Percentiles rank a stretch among this genome's conserved stretches.
phyloP scores from a whole-genome alignment of 2,797 vertebrate species.

The Oophaga sylvatica region DNA sequence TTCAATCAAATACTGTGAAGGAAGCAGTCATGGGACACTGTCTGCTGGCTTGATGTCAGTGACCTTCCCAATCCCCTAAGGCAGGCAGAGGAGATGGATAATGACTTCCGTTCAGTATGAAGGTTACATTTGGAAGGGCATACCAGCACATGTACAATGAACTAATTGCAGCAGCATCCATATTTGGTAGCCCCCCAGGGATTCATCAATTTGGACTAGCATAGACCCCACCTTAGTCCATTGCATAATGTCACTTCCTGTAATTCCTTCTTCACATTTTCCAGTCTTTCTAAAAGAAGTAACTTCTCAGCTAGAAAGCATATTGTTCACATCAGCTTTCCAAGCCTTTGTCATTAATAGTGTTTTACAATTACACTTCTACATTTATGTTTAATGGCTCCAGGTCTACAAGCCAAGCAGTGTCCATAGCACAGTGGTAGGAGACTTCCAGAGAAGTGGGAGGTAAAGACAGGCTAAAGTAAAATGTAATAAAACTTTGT shows the following conservation, averaged over 20 bases:
- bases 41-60: conserved; percentile 24
- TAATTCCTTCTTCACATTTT: conserved; percentile 39
- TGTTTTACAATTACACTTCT: background rate
- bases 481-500: too few species aligned
- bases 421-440: too few species aligned
- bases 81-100: conserved; percentile 17
- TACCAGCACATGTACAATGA: conserved; percentile 25
- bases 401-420: too few species aligned
- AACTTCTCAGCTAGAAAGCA: background rate
- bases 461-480: too few species aligned
- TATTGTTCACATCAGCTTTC: background rate
- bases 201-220: conserved; percentile 34
- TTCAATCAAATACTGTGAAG: background rate
- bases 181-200: conserved; percentile 25
- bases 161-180: conserved; percentile 12
- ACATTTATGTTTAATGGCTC: background rate
- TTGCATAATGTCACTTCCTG: conserved; percentile 31
- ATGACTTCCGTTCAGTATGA: conserved; percentile 5
- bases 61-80: conserved; percentile 25
- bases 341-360: background rate
- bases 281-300: conserved; percentile 17
- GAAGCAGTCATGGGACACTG: background rate
- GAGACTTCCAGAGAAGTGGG: too few species aligned
- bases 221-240: conserved; percentile 43
- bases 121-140: conserved; percentile 42